Base-by-base conservation (phyloP, 2,888 invertebrate genomes). In the Mayetiola destructor region DNA sequence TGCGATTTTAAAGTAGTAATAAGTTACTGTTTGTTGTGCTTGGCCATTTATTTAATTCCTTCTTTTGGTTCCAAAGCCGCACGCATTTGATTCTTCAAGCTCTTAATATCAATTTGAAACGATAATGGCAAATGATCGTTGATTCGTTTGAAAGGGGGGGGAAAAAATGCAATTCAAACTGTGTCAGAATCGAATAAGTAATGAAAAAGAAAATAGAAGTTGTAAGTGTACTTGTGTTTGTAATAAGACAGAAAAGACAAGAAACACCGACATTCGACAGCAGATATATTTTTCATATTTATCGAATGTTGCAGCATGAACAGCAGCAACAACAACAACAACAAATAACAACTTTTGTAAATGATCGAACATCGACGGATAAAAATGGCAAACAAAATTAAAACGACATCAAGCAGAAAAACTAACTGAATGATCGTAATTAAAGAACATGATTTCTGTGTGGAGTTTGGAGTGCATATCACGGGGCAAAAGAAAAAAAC, bases 371-470 rank as follows among this genome's bases (percentile, higher is more conserved):
- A 14, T 2, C 14, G 2, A 4, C 5, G 23, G 2, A 21, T 23
- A 42, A 42, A 42, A 14, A 42, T 18, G 18, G 12, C 16, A 3
- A 39, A 10, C 4, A 40, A n/a, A n/a, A n/a, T n/a, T n/a, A n/a
- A n/a, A n/a, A 40, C n/a, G 20, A 39, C 36, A 39, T 3, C n/a
- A 12, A 39, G 6, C 6, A 16, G 3, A 18, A 4, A 16, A 16
- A 39, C 39, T 10, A 9, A 27, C 27, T 6, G 3, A 27, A 48
- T 48, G 27, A 48, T 27, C 48, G 48, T 27, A 48, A 48, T 16
- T 27, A 27, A 48, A 48, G 48, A 27, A 48, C 48, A 48, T 48
- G n/a, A n/a, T n/a, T n/a, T n/a, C n/a, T n/a, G n/a, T n/a, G n/a
- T n/a, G n/a, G n/a, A n/a, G n/a, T n/a, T n/a, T n/a, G n/a, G n/a